phyloP scores from a whole-genome alignment of 2,888 invertebrate genomes.

The Pinctada fucata region DNA sequence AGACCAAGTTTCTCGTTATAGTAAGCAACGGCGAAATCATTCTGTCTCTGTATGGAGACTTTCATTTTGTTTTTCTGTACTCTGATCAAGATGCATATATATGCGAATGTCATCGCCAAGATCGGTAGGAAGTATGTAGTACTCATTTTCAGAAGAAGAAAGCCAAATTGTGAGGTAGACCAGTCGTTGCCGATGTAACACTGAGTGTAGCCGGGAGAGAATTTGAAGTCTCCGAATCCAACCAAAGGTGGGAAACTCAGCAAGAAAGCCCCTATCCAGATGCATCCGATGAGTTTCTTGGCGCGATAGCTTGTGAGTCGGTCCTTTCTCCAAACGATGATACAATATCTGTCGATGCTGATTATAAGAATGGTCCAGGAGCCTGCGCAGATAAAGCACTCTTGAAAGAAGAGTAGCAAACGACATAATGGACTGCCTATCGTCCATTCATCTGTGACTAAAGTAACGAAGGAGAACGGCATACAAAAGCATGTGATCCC shows the following conservation, averaged over 20 bases:
- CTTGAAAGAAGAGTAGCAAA: conserved; percentile 55
- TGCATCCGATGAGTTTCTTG: conserved; percentile 47
- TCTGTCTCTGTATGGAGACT: conserved; percentile 56
- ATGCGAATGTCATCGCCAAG: conserved; percentile 58
- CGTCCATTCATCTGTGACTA: conserved; percentile 49
- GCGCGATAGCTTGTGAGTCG: conserved; percentile 57
- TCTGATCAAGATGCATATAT: conserved; percentile 57
- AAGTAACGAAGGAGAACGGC: conserved; percentile 56
- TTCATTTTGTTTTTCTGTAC: conserved; percentile 56
- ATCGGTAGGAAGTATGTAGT: conserved; percentile 64
- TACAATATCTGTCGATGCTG: conserved; percentile 67
- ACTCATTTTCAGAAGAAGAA: conserved; percentile 44
- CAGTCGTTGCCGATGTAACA: conserved; percentile 11
- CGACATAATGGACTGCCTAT: conserved; percentile 49
- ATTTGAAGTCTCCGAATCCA: conserved; percentile 52
- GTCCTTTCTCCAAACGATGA: conserved; percentile 64
- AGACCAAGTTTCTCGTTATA: conserved; percentile 50
- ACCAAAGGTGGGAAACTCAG: conserved; percentile 56
- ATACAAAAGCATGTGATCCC: conserved; percentile 57
- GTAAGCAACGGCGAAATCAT: conserved; percentile 44
- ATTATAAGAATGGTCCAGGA: conserved; percentile 62
- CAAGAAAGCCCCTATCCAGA: conserved; percentile 54
- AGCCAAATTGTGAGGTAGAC: conserved; percentile 40
- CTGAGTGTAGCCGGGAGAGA: conserved; percentile 39
- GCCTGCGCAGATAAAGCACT: conserved; percentile 59